Conservation (phyloP, 2,113 vertebrate species). For the Herpetotheres cachinnans region DNA sequence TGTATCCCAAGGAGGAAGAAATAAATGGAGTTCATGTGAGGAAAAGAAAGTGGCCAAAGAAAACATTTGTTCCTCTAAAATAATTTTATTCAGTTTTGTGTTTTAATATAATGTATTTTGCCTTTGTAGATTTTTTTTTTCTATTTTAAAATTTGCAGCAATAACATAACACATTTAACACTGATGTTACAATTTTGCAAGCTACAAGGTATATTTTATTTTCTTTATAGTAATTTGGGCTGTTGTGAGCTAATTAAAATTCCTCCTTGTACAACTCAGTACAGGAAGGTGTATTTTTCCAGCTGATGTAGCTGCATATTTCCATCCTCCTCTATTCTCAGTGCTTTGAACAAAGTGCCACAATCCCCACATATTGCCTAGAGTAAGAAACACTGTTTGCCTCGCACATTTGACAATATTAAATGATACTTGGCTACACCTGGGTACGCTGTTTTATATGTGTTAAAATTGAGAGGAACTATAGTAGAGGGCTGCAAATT, state of each 20-base stretch:
- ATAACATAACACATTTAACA: not conserved
- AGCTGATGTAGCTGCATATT: not conserved
- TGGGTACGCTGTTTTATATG: not conserved
- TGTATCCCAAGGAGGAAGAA: not conserved
- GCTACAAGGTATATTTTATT: not conserved
- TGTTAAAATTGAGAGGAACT: not conserved
- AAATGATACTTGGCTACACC: not conserved
- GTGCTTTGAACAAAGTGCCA: not conserved
- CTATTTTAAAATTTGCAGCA: not conserved
- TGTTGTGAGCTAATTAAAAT: not conserved
- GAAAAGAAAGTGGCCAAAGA: not conserved
- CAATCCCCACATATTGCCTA: not conserved
- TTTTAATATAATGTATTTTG: not conserved
- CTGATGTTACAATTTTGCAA: not conserved
- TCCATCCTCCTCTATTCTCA: not conserved
- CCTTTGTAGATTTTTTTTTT: not conserved
- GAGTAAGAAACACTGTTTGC: not conserved
- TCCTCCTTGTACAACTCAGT: not conserved
- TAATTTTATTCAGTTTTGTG: not conserved
- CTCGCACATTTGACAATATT: rapidly evolving
- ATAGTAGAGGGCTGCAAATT: not conserved
- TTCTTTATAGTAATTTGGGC: not conserved
- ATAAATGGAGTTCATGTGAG: not conserved
- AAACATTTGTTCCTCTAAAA: not conserved
- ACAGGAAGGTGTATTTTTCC: not conserved